A percentile compares a stretch with the other conserved stretches of the same genome.
phyloP scores from a whole-genome alignment of 2,797 vertebrate species.

The Amazonetta brasiliensis region DNA sequence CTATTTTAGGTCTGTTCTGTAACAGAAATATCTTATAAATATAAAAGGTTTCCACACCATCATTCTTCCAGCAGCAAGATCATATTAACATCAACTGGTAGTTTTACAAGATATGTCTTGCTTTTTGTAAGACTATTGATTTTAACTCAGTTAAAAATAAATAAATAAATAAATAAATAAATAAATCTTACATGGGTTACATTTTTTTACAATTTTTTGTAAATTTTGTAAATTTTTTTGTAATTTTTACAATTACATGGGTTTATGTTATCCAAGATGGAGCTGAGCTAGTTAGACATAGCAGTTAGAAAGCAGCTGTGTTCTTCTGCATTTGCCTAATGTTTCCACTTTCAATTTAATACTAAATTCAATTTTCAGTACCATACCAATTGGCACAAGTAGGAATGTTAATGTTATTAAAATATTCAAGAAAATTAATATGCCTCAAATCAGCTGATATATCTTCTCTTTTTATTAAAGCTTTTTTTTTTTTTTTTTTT shows the following conservation, averaged over 20 bases:
- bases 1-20: neutral
- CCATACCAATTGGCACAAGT: neutral
- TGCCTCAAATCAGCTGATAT: neutral
- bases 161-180: too few species aligned
- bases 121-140: neutral
- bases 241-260: neutral
- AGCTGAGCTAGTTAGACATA: neutral
- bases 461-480: neutral
- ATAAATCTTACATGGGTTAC: too few species aligned
- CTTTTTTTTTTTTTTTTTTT: neutral
- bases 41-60: neutral
- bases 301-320: fast-evolving
- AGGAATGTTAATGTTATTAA: neutral
- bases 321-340: neutral
- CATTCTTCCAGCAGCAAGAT: neutral
- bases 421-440: neutral
- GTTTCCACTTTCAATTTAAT: neutral
- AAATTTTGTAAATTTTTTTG: too few species aligned
- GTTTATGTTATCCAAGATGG: neutral
- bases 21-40: conserved; percentile 26
- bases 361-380: neutral
- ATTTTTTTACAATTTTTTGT: too few species aligned
- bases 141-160: neutral
- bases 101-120: neutral
- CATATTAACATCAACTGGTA: neutral